Conservation (phyloP, 1,140 invertebrate species). For the Wiebesia pumilae region DNA sequence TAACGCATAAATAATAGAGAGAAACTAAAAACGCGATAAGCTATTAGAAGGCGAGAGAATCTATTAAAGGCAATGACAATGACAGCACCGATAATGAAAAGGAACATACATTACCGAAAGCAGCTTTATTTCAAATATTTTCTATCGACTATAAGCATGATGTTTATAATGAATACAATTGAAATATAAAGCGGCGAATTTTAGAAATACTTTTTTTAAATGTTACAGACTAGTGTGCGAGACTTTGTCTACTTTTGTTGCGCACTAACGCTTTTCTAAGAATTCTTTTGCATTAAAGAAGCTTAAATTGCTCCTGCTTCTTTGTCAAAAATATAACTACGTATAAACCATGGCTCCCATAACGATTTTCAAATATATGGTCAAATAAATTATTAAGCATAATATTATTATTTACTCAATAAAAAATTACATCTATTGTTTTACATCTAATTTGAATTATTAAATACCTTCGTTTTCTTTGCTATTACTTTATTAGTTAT, state of each 20-base stretch:
- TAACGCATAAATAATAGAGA: constrained; percentile 16
- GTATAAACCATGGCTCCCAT: background rate
- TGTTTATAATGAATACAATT: background rate
- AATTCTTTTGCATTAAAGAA: background rate
- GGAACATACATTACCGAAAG: background rate
- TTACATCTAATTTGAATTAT: too few relatives aligned
- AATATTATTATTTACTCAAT: background rate
- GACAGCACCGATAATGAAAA: background rate
- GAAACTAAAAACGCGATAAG: constrained; percentile 6
- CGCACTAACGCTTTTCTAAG: background rate
- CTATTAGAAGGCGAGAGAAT: background rate
- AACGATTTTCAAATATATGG: background rate
- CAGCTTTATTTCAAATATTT: background rate
- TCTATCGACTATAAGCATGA: background rate
- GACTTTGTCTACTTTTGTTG: background rate
- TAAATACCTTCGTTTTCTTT: too few relatives aligned
- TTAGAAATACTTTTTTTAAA: background rate
- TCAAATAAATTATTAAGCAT: background rate
- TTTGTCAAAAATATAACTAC: background rate
- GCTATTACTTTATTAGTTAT: too few relatives aligned
- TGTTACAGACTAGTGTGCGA: background rate
- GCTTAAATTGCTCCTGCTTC: background rate
- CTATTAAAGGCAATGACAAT: constrained; percentile 23
- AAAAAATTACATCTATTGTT: too few relatives aligned
- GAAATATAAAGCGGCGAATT: background rate